A percentile compares a stretch with the other conserved stretches of the same genome.
These are phyloP conservation scores for Drosophila fungiperda DNA, from an alignment of 2,888 invertebrate species.

Conservation along the genomic window DNA sequence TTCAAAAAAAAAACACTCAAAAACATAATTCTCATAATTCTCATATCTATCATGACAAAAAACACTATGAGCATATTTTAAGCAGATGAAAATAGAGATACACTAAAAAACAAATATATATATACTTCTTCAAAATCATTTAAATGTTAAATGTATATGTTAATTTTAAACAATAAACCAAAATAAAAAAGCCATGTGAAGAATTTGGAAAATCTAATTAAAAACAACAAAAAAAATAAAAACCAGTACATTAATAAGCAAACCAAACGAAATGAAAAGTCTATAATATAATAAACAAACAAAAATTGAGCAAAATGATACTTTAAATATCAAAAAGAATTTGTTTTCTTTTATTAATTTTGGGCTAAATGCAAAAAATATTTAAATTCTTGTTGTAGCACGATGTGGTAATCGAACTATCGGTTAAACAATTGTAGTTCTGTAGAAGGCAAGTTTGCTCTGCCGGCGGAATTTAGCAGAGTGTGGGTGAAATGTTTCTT, in stretches of 20 bases:
- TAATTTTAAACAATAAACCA: slow-evolving; percentile 74
- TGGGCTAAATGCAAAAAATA: not conserved
- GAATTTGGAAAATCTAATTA: slow-evolving; percentile 59
- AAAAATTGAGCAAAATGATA: slow-evolving; percentile 68
- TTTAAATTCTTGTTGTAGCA: not conserved
- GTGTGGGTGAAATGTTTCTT: not conserved
- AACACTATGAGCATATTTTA: slow-evolving; percentile 47
- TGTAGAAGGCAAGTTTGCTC: not conserved
- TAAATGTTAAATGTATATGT: slow-evolving; percentile 80
- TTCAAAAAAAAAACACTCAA: slow-evolving; percentile 12
- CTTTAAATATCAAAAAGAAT: slow-evolving; percentile 56
- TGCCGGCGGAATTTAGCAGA: no score
- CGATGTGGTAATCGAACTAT: not conserved
- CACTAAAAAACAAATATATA: slow-evolving; percentile 37
- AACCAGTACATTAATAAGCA: slow-evolving; percentile 58
- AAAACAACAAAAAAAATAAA: slow-evolving; percentile 1
- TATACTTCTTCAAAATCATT: slow-evolving; percentile 67
- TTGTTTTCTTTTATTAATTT: slow-evolving; percentile 5
- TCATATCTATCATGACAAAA: slow-evolving; percentile 24
- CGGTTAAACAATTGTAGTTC: not conserved
- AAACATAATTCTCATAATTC: slow-evolving; percentile 12
- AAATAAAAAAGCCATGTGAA: slow-evolving; percentile 36
- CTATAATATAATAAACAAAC: slow-evolving; percentile 66
- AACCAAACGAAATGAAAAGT: slow-evolving; percentile 71
- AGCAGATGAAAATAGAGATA: slow-evolving; percentile 38